A percentile compares a stretch with the other conserved stretches of the same genome.
These are phyloP conservation scores for Orius insidiosus DNA, from an alignment of 1,140 invertebrate genomes.

Conservation along the genomic window DNA sequence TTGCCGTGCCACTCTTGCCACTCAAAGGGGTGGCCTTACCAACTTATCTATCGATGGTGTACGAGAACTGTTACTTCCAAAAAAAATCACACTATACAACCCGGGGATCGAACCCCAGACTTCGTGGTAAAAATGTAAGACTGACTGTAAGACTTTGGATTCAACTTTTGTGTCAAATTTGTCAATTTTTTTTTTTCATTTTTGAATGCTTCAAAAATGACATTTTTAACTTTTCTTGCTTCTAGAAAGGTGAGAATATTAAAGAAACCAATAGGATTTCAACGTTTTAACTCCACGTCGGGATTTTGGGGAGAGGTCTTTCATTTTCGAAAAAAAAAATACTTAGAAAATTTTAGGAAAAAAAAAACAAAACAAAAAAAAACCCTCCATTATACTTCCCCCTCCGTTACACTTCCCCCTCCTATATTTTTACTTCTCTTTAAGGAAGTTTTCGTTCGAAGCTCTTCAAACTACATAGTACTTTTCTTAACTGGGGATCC, in stretches of 20 bases:
- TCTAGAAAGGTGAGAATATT: background rate
- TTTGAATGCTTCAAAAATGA: background rate
- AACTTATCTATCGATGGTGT: no score
- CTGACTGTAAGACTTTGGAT: no score
- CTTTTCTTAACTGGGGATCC: background rate
- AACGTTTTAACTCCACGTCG: no score
- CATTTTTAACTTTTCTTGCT: background rate
- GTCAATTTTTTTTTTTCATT: background rate
- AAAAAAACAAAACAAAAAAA: background rate
- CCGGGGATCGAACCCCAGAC: background rate
- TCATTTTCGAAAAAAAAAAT: background rate
- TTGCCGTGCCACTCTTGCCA: no score
- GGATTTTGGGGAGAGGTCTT: background rate
- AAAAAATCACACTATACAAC: no score
- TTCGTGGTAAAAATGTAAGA: background rate
- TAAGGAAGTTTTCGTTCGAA: background rate
- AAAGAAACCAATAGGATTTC: background rate
- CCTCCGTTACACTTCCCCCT: background rate
- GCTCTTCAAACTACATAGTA: no score
- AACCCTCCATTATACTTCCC: background rate
- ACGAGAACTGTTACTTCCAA: no score
- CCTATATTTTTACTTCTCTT: background rate
- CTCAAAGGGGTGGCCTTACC: no score
- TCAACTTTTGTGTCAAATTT: no score
- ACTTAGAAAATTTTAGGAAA: no score